These are phyloP conservation scores for Ceyx cyanopectus DNA, from an alignment of 2,113 vertebrate genomes.

Conservation along the genomic window DNA sequence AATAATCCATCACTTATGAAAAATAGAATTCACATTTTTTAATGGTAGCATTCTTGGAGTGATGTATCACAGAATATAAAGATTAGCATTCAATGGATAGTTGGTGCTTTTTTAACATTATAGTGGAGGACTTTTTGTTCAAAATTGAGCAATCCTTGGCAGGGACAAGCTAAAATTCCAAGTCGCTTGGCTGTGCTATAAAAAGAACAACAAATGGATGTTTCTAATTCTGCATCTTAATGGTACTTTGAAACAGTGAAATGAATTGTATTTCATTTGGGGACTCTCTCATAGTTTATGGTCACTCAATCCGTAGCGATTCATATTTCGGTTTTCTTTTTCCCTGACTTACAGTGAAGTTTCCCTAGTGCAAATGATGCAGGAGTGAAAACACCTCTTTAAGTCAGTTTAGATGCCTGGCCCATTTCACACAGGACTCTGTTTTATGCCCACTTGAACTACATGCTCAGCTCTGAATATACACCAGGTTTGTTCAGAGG, in stretches of 20 bases:
- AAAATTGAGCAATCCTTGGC: conserved; percentile 71
- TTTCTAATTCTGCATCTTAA: conserved; percentile 65
- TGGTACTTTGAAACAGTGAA: conserved; percentile 43
- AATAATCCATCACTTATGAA: conserved; percentile 85
- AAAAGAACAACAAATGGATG: conserved; percentile 73
- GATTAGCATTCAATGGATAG: conserved; percentile 77
- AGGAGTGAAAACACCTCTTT: background rate
- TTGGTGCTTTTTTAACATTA: conserved; percentile 70
- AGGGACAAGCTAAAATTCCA: conserved; percentile 74
- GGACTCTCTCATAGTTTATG: background rate
- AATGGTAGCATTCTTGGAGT: conserved; percentile 79
- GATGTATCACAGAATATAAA: conserved; percentile 77
- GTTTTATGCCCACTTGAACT: background rate
- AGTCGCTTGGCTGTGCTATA: conserved; percentile 71
- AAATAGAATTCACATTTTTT: conserved; percentile 81
- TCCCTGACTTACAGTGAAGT: background rate
- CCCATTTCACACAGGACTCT: background rate
- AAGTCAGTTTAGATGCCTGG: background rate
- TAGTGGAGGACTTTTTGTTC: conserved; percentile 71
- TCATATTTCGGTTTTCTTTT: background rate
- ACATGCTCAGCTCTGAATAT: background rate
- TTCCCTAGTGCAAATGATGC: background rate
- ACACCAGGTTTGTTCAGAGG: background rate
- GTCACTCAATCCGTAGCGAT: background rate
- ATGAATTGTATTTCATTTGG: background rate